These are phyloP conservation scores for Tokudaia tokunoshimensis DNA, from an alignment of 2,797 vertebrate genomes.

Conservation along the genomic window DNA sequence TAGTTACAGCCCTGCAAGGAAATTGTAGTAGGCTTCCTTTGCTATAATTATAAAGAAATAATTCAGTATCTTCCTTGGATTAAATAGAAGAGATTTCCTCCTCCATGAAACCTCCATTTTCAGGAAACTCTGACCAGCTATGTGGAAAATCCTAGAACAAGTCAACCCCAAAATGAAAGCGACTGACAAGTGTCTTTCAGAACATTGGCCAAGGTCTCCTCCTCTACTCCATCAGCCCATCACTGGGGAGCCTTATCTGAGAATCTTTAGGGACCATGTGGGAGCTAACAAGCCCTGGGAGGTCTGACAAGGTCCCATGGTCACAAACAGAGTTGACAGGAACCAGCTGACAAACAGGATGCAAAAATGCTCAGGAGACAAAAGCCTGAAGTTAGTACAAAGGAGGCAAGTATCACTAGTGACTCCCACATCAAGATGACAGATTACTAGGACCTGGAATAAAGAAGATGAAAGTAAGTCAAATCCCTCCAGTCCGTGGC, in stretches of 20 bases:
- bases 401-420: neutral
- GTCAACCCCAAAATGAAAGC: neutral
- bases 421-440: conserved; percentile 12
- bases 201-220: neutral
- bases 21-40: conserved; percentile 34
- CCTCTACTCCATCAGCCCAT: neutral
- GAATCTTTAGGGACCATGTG: conserved; percentile 14
- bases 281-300: conserved; percentile 45
- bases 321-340: conserved; percentile 18
- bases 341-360: conserved; percentile 60
- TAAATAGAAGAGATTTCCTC: neutral
- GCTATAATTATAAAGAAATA: neutral
- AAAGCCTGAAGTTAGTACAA: conserved; percentile 35
- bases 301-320: conserved; percentile 24
- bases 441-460: neutral
- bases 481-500: neutral
- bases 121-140: neutral
- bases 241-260: neutral
- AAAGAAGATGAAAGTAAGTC: neutral
- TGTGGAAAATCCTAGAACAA: conserved; percentile 36
- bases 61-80: neutral
- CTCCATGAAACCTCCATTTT: neutral
- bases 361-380: neutral
- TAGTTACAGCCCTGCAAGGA: neutral
- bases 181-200: neutral